Evolutionary conservation across 1,140 invertebrate species (phyloP).

Genomic region (Drosophila azteca): DNA sequence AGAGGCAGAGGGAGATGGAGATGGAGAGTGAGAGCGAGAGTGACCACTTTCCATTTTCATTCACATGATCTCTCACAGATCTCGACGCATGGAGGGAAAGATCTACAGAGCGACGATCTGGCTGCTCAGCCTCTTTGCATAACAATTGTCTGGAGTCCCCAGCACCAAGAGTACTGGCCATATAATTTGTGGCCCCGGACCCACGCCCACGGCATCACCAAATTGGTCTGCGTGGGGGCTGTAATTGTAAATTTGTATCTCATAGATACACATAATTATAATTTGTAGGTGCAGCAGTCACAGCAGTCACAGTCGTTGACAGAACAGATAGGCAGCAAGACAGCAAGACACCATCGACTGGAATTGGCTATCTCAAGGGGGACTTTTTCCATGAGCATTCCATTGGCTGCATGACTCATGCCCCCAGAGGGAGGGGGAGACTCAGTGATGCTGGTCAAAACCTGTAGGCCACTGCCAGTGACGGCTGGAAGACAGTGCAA

Average conservation of each 20-base stretch:
- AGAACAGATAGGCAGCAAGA: constrained; percentile 27
- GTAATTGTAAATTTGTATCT: constrained; percentile 62
- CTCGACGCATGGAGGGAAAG: constrained; percentile 8
- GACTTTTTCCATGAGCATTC: constrained; percentile 58
- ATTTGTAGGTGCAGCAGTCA: constrained; percentile 49
- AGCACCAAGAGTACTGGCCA: constrained; percentile 21
- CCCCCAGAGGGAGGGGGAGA: not conserved
- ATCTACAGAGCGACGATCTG: not conserved
- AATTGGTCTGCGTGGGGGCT: constrained; percentile 51
- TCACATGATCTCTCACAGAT: constrained; percentile 40
- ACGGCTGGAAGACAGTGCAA: constrained; percentile 23
- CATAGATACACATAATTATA: constrained; percentile 60
- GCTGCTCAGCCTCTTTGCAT: constrained; percentile 65
- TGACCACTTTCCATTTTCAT: constrained; percentile 72
- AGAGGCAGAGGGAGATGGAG: no score
- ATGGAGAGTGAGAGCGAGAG: not conserved
- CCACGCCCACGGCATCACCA: constrained; percentile 40
- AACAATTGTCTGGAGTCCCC: constrained; percentile 48
- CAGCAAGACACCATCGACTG: not conserved
- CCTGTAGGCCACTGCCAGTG: constrained; percentile 50
- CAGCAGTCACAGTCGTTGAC: constrained; percentile 47
- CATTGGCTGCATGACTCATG: constrained; percentile 55
- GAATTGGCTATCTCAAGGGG: constrained; percentile 31
- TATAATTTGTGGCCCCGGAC: constrained; percentile 52
- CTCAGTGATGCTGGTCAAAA: constrained; percentile 60